phyloP scores from a whole-genome alignment of 2,113 vertebrate genomes.

The Macquaria ambigua region DNA sequence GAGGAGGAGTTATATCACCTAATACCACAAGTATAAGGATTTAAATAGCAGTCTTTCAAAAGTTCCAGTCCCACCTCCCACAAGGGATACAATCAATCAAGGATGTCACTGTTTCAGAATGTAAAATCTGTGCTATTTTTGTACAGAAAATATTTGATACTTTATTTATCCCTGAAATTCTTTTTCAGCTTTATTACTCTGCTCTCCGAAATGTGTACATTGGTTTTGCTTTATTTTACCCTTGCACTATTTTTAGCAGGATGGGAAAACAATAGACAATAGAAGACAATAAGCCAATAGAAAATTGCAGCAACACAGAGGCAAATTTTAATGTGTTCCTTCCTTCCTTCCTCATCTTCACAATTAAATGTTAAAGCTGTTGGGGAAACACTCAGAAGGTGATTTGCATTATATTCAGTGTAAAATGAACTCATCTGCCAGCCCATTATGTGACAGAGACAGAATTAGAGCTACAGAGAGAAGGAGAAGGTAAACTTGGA shows the following conservation, averaged over 20 bases:
- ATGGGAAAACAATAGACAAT: constrained; percentile 19
- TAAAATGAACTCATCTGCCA: constrained; percentile 28
- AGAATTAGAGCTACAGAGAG: constrained; percentile 8
- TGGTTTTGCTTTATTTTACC: constrained; percentile 3
- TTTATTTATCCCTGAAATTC: neutral
- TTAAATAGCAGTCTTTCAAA: constrained; percentile 4
- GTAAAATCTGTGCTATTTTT: constrained; percentile 22
- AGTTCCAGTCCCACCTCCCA: neutral
- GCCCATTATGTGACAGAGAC: neutral
- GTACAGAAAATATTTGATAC: neutral
- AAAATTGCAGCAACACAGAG: constrained; percentile 6
- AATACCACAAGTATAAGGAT: constrained; percentile 6
- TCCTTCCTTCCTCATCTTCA: constrained; percentile 29
- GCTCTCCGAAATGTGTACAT: neutral
- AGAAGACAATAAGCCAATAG: constrained; percentile 25
- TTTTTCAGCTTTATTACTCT: neutral
- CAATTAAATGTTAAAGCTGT: constrained; percentile 25
- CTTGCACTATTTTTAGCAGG: constrained; percentile 14
- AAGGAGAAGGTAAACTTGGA: constrained; percentile 17
- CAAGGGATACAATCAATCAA: constrained; percentile 19
- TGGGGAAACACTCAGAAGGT: neutral
- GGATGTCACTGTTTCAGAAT: constrained; percentile 1
- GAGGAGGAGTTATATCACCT: constrained; percentile 1
- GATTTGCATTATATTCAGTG: neutral
- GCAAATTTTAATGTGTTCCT: constrained; percentile 13